Evolutionary conservation across 2,888 invertebrate genomes (phyloP), one percentile per base, ranked within the genome.

Genomic region (Eristalis arbustorum): DNA sequence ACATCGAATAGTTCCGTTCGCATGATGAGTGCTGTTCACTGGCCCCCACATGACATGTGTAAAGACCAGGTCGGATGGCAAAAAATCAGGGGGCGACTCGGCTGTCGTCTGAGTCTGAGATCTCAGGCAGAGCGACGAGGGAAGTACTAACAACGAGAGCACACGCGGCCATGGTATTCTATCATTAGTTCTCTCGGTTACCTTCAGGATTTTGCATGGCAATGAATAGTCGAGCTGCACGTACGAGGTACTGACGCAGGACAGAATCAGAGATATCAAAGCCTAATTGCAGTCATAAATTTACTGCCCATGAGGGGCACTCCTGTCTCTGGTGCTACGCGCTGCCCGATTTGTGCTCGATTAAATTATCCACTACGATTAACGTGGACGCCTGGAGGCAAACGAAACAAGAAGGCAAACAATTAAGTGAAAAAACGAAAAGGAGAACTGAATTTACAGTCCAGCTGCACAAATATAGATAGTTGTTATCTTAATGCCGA

Each of bases 291-390:
- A 77, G 82, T 69, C 61, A 85, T 85, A 85, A 85, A 85, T 85
- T 74, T 74, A 42, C 56, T 74, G 42, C 76, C 84, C 69, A 69
- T 82, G 77, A 49, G 84, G n/a, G n/a, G 81, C 69, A 49, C 68
- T 56, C 57, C 31, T 42, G 42, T 62, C 23, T 23, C 14, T 56
- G n/a, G 4, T 11, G 22, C 61, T 28, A 31, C 34, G 31, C n/a
- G 37, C 49, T 31, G 68, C 37, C 73, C 81, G 81, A 81, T 81
- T 85, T 80, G 76, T 61, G 73, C 59, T 23, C 82, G 82, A 85
- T 85, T 85, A 85, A 85, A 85, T 85, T 85, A 85, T 85, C 81
- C 64, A 42, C 68, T 77, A 25, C 84, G 84, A 85, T 85, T 85
- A 85, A 77, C 40, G 68, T 64, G 66, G 61, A 85, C 77, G 82